Conservation (phyloP, 2,113 vertebrate genomes). For the Pluvianellus socialis region DNA sequence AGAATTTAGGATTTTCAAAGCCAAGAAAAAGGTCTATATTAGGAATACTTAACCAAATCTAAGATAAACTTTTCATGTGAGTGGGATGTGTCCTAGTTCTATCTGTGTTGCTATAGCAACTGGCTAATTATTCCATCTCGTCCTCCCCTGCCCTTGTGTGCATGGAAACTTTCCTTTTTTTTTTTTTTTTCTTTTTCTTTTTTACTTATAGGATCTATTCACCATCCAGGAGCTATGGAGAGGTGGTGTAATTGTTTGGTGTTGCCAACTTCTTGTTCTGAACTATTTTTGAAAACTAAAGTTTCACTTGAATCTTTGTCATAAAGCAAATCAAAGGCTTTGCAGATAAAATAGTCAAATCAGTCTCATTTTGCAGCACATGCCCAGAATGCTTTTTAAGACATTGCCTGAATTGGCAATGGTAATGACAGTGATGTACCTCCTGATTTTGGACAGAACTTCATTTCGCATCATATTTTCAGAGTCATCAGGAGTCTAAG, state of each 20-base stretch:
- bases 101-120: conserved; percentile 52
- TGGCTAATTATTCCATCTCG: conserved; percentile 46
- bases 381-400: not conserved
- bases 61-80: conserved; percentile 50
- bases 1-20: not conserved
- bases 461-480: not conserved
- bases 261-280: not conserved
- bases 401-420: not conserved
- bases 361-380: not conserved
- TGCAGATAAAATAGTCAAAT: not conserved
- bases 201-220: not conserved
- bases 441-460: not conserved
- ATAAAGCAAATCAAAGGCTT: not conserved
- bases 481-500: not conserved
- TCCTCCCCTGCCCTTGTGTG: conserved; percentile 20
- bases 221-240: not conserved
- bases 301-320: not conserved
- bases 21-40: not conserved
- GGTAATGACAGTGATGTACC: not conserved
- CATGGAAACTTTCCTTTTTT: not conserved
- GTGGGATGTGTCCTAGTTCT: conserved; percentile 57
- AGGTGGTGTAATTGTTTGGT: not conserved
- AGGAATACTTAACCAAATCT: conserved; percentile 16
- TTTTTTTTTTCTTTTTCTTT: no score
- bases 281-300: conserved; percentile 17